Evolutionary conservation across 2,797 vertebrate species (phyloP).

Genomic region (Denticeps clupeoides): DNA sequence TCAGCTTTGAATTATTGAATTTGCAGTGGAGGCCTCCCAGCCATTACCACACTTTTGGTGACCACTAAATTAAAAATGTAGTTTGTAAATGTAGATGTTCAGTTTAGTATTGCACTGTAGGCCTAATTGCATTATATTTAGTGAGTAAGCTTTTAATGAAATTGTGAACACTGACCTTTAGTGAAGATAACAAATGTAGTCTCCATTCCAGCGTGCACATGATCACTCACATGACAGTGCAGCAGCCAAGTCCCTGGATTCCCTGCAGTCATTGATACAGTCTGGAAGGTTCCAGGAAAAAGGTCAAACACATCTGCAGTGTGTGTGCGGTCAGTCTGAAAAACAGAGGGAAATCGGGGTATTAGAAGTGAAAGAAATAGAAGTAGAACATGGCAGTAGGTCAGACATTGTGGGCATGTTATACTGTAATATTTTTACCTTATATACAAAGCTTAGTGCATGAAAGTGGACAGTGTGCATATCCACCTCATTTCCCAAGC

Average conservation of each 20-base stretch:
- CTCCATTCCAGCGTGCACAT: constrained; percentile 69
- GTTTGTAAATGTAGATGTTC: too few relatives aligned
- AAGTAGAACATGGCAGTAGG: not conserved
- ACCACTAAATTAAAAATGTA: too few relatives aligned
- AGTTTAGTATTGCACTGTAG: too few relatives aligned
- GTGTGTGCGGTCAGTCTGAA: constrained; percentile 56
- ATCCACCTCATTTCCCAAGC: constrained; percentile 66
- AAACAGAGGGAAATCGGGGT: not conserved
- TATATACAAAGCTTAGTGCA: constrained; percentile 70
- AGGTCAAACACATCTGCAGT: constrained; percentile 64
- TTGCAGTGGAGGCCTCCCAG: too few relatives aligned
- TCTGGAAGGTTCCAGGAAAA: constrained; percentile 66
- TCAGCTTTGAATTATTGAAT: too few relatives aligned
- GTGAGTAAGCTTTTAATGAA: too few relatives aligned
- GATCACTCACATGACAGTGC: constrained; percentile 62
- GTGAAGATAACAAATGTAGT: too few relatives aligned
- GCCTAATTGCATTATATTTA: too few relatives aligned
- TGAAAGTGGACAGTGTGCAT: constrained; percentile 77
- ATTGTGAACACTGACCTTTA: too few relatives aligned
- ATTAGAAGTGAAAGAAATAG: not conserved
- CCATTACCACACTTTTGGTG: too few relatives aligned
- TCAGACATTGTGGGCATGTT: too few relatives aligned
- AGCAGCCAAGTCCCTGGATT: constrained; percentile 68
- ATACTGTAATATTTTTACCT: constrained; percentile 15
- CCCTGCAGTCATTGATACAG: constrained; percentile 56